Conservation (phyloP, 2,888 invertebrate genomes). For the Herminia tarsipennalis region DNA sequence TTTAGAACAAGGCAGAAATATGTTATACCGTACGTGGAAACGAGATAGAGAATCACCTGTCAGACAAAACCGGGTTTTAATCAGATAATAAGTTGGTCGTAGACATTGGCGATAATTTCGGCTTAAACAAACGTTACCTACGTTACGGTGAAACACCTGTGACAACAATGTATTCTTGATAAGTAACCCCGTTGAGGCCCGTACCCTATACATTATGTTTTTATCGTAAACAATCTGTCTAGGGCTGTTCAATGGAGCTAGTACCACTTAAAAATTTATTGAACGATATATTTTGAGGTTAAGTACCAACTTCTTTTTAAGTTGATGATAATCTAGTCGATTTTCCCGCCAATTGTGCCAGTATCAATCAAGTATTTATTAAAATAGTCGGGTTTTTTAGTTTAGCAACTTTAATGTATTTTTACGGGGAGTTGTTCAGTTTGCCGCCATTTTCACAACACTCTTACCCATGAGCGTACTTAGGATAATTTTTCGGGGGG, state of each 20-base stretch:
- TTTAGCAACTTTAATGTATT: too few species aligned
- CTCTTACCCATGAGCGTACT: too few species aligned
- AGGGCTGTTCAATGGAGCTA: conserved; percentile 14
- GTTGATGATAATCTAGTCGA: too few species aligned
- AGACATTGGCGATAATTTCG: conserved; percentile 63
- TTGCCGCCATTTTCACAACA: too few species aligned
- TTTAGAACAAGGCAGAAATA: conserved; percentile 24
- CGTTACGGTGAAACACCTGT: conserved; percentile 65
- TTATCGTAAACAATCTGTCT: conserved; percentile 50
- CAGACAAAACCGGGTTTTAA: conserved; percentile 44
- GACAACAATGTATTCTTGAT: conserved; percentile 53
- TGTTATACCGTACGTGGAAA: conserved; percentile 12
- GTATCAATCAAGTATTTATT: too few species aligned
- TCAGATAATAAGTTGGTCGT: conserved; percentile 50
- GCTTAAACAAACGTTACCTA: conserved; percentile 56
- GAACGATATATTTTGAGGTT: too few species aligned
- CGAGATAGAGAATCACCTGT: conserved; percentile 28
- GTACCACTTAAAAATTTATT: too few species aligned
- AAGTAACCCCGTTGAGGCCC: conserved; percentile 67
- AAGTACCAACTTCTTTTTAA: too few species aligned
- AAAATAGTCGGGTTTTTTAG: too few species aligned
- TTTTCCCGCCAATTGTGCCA: too few species aligned
- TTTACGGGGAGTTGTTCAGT: too few species aligned
- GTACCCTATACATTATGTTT: conserved; percentile 39
- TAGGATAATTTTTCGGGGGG: too few species aligned